phyloP scores from a whole-genome alignment of 2,797 vertebrate species.

The Psittacula echo region DNA sequence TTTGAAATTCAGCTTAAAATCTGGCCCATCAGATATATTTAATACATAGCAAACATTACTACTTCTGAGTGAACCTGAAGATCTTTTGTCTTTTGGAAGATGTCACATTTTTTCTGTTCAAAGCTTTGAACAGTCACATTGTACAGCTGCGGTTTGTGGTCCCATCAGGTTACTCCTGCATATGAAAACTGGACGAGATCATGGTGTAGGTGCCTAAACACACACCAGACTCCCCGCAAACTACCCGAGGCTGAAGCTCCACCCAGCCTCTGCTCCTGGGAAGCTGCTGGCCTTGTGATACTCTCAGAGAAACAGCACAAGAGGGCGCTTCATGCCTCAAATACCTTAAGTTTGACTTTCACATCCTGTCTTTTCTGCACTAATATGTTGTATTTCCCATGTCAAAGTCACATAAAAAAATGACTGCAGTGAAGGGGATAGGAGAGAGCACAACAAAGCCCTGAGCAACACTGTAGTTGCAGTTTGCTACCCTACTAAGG shows the following conservation, averaged over 20 bases:
- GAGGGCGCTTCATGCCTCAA: slow-evolving; percentile 40
- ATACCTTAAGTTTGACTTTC: neutral
- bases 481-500: neutral
- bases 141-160: neutral
- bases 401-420: neutral
- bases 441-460: neutral
- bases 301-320: neutral
- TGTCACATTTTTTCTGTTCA: neutral
- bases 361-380: neutral
- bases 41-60: neutral
- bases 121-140: neutral
- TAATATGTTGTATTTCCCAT: rapidly evolving
- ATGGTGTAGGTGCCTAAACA: neutral
- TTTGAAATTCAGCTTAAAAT: neutral
- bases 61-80: neutral
- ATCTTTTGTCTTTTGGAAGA: neutral
- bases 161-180: neutral
- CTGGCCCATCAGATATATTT: neutral
- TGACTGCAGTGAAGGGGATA: neutral
- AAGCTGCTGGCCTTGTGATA: rapidly evolving
- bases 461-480: neutral
- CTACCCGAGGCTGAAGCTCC: neutral
- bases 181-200: neutral
- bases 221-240: neutral
- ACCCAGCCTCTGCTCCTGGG: neutral